Percentiles rank a stretch among this genome's conserved stretches.
These are phyloP conservation scores for Pelagia noctiluca DNA, from an alignment of 30 jellyfish, hydroid and myxozoan genomes.

Conservation along the genomic window DNA sequence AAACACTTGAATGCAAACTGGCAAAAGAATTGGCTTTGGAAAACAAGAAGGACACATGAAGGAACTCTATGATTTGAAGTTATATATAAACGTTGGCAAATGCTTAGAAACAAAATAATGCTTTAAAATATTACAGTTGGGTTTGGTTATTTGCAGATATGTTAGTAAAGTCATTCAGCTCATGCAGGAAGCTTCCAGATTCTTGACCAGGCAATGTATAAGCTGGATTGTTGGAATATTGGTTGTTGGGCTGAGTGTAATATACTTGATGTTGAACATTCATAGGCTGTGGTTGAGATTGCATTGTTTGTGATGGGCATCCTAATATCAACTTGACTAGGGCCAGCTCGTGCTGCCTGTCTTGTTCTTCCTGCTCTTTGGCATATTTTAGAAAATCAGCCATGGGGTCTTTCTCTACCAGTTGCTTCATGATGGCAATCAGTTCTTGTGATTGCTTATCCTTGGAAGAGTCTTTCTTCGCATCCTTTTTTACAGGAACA, in stretches of 20 bases:
- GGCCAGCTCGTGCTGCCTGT: constrained; percentile 53
- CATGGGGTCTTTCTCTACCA: constrained; percentile 52
- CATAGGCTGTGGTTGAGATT: constrained; percentile 21
- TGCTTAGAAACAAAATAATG: constrained; percentile 1
- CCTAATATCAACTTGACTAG: constrained; percentile 16
- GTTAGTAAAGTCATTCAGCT: constrained; percentile 18
- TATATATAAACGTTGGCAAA: neutral
- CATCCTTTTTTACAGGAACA: constrained; percentile 60
- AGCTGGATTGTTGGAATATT: constrained; percentile 12
- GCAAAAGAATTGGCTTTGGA: constrained; percentile 30
- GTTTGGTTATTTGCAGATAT: constrained; percentile 24
- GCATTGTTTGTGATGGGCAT: constrained; percentile 39
- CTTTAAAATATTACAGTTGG: constrained; percentile 9
- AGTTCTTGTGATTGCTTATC: constrained; percentile 24
- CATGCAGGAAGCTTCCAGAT: constrained; percentile 38
- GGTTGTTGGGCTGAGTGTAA: constrained; percentile 17
- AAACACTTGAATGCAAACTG: constrained; percentile 32
- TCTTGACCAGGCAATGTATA: constrained; percentile 22
- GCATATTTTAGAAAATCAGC: constrained; percentile 35
- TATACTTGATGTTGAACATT: constrained; percentile 10
- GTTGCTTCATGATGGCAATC: constrained; percentile 24
- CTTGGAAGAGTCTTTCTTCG: constrained; percentile 21
- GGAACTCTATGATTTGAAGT: constrained; percentile 1
- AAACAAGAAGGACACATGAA: constrained; percentile 4
- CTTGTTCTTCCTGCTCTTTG: constrained; percentile 60